A percentile compares a stretch with the other conserved stretches of the same genome.
These are phyloP conservation scores for Chamaetylas fuelleborni DNA, from an alignment of 2,113 vertebrate species.

Conservation along the genomic window DNA sequence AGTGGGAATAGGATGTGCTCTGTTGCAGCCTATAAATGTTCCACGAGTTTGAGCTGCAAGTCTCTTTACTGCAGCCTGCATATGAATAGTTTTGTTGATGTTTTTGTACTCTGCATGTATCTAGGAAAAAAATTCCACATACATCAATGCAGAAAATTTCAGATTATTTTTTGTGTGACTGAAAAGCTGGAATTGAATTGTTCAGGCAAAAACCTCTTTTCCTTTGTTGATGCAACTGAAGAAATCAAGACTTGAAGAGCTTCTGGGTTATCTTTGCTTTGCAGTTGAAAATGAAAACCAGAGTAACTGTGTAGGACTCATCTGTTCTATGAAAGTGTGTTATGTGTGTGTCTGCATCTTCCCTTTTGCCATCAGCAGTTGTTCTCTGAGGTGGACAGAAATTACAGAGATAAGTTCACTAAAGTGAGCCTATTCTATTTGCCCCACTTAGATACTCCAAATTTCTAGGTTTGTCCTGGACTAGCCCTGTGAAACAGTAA, in stretches of 20 bases:
- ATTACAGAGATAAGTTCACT: background rate
- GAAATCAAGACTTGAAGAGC: background rate
- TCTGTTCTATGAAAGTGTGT: background rate
- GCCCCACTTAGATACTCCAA: background rate
- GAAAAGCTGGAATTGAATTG: background rate
- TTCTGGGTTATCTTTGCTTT: background rate
- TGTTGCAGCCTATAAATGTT: background rate
- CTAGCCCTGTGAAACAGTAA: background rate
- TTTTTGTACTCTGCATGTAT: background rate
- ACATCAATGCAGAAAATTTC: background rate
- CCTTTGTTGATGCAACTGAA: background rate
- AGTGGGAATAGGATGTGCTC: constrained; percentile 6
- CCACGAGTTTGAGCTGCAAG: background rate
- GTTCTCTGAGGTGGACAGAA: background rate
- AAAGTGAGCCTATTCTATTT: background rate
- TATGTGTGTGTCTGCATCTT: background rate
- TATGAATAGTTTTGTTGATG: background rate
- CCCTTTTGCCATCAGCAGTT: background rate
- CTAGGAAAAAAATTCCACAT: background rate
- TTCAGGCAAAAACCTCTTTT: background rate
- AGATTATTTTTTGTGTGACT: background rate
- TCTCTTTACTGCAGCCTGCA: background rate
- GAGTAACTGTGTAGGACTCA: background rate
- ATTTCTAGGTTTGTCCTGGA: background rate
- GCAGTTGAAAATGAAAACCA: background rate